Evolutionary conservation across 2,888 invertebrate species (phyloP), one percentile per base, ranked within the genome.

Genomic region (Helicoverpa assulta): DNA sequence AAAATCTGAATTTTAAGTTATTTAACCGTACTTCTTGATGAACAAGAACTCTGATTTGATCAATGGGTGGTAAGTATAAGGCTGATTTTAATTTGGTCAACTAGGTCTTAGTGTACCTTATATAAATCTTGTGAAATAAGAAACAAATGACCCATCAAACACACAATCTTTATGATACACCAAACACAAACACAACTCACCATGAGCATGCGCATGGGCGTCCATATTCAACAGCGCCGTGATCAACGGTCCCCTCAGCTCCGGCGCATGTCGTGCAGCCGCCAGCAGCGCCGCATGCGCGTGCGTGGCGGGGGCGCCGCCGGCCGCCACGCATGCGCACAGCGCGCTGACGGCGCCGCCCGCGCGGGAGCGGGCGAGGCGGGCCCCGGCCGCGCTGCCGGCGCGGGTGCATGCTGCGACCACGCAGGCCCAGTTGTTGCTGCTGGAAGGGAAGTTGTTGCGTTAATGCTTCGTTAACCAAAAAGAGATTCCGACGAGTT

Each of bases 341-440:
- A 95, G 91, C 82, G 96, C 95, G 58, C 73, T 73, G 58, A 95
- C 92, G 33, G 94, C 89, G 76, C 88, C 83, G 88, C 90, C 71
- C 91, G 82, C 72, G 58, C 89, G 86, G 82, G 80, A 91, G 61
- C 62, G 70, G 0, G 40, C 86, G 33, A 72, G 84, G 88, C 90
- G 82, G 82, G 76, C 73, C 73, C 83, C 76, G 81, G 87, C 82
- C 10, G 69, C 74, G 37, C 78, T 86, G 68, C 66, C 89, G 70
- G 57, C 93, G 60, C 97, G 97, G 76, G 98, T 96, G 87, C 98
- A 98, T 85, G 98, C 97, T 80, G 98, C 97, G 54, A 99, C 95
- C 75, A 99, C 96, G 75, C 98, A 96, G 77, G 98, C 96, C 99
- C 99, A 99, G 73, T 98, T 98, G 88, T 98, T 96, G 90, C 98